A percentile compares a stretch with the other conserved stretches of the same genome.
phyloP scores from a whole-genome alignment of 2,888 invertebrate genomes.

The Dexiosoma caninum region DNA sequence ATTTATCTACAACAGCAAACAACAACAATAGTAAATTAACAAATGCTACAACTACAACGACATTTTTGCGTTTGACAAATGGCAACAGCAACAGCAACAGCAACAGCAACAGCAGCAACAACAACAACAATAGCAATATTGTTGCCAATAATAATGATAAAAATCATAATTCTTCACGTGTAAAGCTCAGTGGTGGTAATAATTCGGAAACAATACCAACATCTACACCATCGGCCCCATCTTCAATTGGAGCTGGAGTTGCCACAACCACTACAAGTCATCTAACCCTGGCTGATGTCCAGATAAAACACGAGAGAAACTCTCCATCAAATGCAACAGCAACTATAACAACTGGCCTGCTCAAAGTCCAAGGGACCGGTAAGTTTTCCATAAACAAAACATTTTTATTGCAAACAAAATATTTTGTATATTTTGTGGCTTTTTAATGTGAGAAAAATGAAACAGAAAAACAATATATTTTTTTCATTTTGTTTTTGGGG shows the following conservation, averaged over 20 bases:
- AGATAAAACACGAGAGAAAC: conserved; percentile 70
- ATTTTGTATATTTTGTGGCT: conserved; percentile 6
- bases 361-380: conserved; percentile 77
- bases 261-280: conserved; percentile 63
- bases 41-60: conserved; percentile 67
- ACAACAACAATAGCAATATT: conserved; percentile 42
- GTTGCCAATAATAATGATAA: conserved; percentile 61
- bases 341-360: conserved; percentile 66
- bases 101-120: conserved; percentile 40
- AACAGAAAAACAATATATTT: neutral
- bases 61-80: conserved; percentile 71
- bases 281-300: conserved; percentile 70
- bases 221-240: conserved; percentile 62
- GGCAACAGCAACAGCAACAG: conserved; percentile 35
- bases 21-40: conserved; percentile 50
- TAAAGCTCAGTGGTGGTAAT: conserved; percentile 50
- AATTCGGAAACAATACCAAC: conserved; percentile 61
- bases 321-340: conserved; percentile 67
- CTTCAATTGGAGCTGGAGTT: conserved; percentile 29
- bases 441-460: conserved; percentile 12
- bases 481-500: conserved; percentile 1
- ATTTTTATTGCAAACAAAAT: conserved; percentile 37
- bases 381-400: conserved; percentile 68
- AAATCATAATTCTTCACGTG: conserved; percentile 63
- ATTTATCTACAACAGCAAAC: conserved; percentile 32